These are phyloP conservation scores for Orchesella flavescens DNA, from an alignment of 2,888 invertebrate genomes.

Conservation along the genomic window DNA sequence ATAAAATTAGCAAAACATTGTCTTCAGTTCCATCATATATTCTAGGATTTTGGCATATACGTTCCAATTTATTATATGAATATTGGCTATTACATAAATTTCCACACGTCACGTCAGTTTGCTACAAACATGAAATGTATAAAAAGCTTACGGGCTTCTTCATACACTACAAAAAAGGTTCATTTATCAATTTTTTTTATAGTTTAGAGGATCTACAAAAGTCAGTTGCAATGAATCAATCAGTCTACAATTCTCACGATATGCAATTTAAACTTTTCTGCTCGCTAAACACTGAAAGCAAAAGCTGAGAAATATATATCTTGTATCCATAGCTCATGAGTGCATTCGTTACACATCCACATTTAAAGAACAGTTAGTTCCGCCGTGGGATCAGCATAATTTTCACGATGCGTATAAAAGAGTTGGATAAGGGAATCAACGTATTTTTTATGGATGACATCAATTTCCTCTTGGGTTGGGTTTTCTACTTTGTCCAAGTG, in stretches of 20 bases:
- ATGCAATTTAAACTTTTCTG: constrained; percentile 23
- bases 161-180: too few relatives aligned
- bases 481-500: constrained; percentile 81
- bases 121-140: too few relatives aligned
- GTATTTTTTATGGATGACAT: constrained; percentile 85
- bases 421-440: constrained; percentile 81
- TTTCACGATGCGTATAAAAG: constrained; percentile 79
- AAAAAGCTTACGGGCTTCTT: too few relatives aligned
- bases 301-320: background rate
- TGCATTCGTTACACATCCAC: background rate
- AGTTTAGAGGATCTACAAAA: constrained; percentile 18
- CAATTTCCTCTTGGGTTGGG: constrained; percentile 81
- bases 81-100: too few relatives aligned
- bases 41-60: too few relatives aligned
- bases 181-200: too few relatives aligned
- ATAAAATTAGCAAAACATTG: too few relatives aligned
- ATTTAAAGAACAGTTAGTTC: constrained; percentile 59
- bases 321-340: background rate
- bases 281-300: background rate
- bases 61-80: too few relatives aligned
- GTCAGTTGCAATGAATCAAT: constrained; percentile 45
- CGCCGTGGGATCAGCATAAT: constrained; percentile 58
- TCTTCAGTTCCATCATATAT: too few relatives aligned
- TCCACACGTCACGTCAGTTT: too few relatives aligned
- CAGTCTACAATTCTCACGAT: constrained; percentile 54